Percentiles rank a stretch among this genome's conserved stretches.
Evolutionary conservation across 2,888 invertebrate species (phyloP).

Genomic region (Sycophila texana): DNA sequence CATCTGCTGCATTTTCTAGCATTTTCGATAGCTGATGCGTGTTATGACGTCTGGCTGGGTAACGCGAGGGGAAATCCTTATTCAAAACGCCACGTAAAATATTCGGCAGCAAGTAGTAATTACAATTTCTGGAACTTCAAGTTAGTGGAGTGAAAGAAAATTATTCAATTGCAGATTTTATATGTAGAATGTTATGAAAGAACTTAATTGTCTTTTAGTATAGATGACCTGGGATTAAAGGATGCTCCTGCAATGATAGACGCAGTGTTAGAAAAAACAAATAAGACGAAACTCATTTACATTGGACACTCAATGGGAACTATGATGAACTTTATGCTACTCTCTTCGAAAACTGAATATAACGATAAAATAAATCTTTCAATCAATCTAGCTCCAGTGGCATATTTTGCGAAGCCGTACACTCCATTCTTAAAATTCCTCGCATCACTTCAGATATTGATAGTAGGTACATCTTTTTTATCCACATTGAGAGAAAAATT

Average conservation of each 20-base stretch:
- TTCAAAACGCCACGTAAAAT: constrained; percentile 2
- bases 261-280: background rate
- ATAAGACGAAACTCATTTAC: constrained; percentile 75
- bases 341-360: constrained; percentile 68
- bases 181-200: too few species aligned
- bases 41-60: constrained; percentile 28
- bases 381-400: constrained; percentile 70
- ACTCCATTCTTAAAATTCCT: too few species aligned
- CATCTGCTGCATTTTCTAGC: background rate
- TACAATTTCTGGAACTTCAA: constrained; percentile 13
- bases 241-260: constrained; percentile 16
- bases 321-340: constrained; percentile 6
- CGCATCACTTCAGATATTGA: rapidly evolving
- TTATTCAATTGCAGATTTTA: too few species aligned
- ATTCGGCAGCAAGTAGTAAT: background rate
- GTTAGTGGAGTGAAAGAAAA: background rate
- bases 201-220: background rate
- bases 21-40: constrained; percentile 14
- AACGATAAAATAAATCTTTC: constrained; percentile 68
- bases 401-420: constrained; percentile 53
- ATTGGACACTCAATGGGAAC: constrained; percentile 15
- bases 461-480: too few species aligned
- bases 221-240: constrained; percentile 1
- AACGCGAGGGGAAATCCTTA: constrained; percentile 24
- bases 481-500: too few species aligned